A percentile compares a stretch with the other conserved stretches of the same genome.
phyloP scores from a whole-genome alignment of 2,888 invertebrate genomes.

The Nesidiocoris tenuis region DNA sequence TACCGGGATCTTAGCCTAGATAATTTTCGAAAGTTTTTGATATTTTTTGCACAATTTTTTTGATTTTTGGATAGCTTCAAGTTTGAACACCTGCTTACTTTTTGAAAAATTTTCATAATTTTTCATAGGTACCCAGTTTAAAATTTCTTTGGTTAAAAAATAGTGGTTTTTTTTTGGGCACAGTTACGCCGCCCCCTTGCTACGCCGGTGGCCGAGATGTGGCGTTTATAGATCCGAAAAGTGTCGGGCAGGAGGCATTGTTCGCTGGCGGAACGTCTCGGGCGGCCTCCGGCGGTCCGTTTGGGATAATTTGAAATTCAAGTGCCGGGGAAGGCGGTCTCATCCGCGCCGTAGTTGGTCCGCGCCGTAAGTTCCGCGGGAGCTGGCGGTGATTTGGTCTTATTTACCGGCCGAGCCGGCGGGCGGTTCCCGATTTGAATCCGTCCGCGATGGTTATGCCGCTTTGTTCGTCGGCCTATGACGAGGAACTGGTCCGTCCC shows the following conservation, averaged over 20 bases:
- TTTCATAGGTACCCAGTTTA: no score
- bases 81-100: no score
- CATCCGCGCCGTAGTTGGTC: not conserved
- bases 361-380: not conserved
- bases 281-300: not conserved
- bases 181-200: no score
- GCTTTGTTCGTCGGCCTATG: slow-evolving; percentile 20
- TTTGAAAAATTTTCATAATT: no score
- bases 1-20: no score
- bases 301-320: not conserved
- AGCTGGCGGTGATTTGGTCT: slow-evolving; percentile 26
- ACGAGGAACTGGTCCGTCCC: not conserved
- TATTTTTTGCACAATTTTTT: no score
- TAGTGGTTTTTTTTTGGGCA: no score
- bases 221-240: no score
- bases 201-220: no score
- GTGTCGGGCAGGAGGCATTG: not conserved
- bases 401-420: slow-evolving; percentile 15
- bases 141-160: no score
- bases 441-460: slow-evolving; percentile 6
- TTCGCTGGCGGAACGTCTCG: not conserved
- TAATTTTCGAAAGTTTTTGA: no score
- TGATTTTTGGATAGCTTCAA: no score
- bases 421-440: slow-evolving; percentile 15
- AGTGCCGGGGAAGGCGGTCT: not conserved